Conservation (phyloP, 2,797 vertebrate genomes). For the Atherinosoma microstoma region DNA sequence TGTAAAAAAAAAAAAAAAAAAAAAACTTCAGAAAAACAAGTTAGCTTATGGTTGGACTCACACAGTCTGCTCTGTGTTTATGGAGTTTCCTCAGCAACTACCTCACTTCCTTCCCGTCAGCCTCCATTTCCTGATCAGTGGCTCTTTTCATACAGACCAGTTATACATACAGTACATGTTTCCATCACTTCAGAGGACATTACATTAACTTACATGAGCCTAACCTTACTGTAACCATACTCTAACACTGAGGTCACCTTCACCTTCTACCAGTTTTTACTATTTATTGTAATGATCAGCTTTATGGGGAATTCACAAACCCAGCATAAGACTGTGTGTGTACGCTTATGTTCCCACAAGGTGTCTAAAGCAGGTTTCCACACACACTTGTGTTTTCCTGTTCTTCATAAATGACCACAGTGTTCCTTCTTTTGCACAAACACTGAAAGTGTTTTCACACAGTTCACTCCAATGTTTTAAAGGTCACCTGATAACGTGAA, state of each 20-base stretch:
- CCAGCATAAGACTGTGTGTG: background rate
- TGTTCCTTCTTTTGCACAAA: conserved; percentile 18
- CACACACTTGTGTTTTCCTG: conserved; percentile 18
- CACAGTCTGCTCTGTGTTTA: conserved; percentile 34
- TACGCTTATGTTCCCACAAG: background rate
- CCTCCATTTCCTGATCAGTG: conserved; percentile 61
- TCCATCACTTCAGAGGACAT: background rate
- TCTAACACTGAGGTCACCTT: background rate
- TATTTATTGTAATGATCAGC: background rate
- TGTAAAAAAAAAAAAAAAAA: background rate
- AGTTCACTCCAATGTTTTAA: background rate
- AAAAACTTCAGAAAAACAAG: background rate
- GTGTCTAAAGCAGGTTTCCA: conserved; percentile 1
- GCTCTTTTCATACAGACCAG: conserved; percentile 25
- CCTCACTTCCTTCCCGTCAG: conserved; percentile 68
- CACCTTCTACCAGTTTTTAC: background rate
- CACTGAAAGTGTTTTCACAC: conserved; percentile 10
- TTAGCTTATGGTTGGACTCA: background rate
- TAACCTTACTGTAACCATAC: background rate
- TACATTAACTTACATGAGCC: background rate
- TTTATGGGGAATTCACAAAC: background rate
- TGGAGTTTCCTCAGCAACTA: conserved; percentile 51
- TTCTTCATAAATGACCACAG: conserved; percentile 37
- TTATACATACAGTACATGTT: conserved; percentile 12
- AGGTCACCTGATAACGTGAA: background rate